Evolutionary conservation across 2,888 invertebrate species (phyloP).

Genomic region (Meteorus colon): DNA sequence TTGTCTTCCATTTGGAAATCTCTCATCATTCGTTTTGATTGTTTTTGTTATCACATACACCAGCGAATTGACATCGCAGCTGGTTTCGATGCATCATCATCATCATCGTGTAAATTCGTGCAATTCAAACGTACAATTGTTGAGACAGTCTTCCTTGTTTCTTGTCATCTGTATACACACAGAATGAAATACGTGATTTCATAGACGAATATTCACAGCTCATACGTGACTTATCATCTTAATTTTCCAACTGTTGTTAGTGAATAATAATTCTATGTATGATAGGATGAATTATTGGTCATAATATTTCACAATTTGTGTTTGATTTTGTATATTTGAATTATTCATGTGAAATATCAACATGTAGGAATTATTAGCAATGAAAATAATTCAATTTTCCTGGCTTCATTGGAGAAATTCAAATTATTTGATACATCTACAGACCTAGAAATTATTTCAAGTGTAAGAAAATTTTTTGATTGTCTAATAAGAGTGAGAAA

Average conservation of each 20-base stretch:
- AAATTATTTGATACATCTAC: no score
- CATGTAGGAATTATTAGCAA: no score
- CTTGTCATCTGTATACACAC: not conserved
- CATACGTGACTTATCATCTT: slow-evolving; percentile 6
- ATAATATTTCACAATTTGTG: not conserved
- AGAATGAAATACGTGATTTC: not conserved
- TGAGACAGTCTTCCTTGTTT: not conserved
- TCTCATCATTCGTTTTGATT: not conserved
- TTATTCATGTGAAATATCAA: no score
- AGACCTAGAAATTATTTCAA: no score
- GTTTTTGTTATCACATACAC: not conserved
- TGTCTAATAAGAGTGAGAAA: no score
- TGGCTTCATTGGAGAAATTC: no score
- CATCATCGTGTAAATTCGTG: not conserved
- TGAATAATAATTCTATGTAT: not conserved
- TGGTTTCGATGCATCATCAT: not conserved
- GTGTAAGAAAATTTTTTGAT: no score
- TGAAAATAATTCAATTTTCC: no score
- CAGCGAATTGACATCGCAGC: not conserved
- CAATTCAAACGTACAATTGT: not conserved
- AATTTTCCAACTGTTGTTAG: no score
- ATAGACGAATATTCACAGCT: not conserved
- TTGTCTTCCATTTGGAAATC: not conserved
- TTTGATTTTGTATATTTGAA: not conserved
- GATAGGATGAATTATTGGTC: not conserved